Conservation (phyloP, 2,888 invertebrate species). For the Coelopa pilipes region DNA sequence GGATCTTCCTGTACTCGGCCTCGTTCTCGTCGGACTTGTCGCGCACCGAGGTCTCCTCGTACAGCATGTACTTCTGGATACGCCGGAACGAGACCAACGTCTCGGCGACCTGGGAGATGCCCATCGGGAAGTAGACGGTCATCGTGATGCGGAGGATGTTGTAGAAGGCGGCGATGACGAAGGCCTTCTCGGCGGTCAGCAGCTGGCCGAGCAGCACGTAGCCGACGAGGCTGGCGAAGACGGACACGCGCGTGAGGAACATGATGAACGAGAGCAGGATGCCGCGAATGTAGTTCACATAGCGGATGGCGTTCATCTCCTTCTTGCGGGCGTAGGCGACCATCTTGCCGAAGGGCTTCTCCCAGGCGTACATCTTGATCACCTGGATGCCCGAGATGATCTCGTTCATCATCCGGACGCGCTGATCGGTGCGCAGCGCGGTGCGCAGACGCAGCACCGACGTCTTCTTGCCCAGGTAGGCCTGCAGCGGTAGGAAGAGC, state of each 20-base stretch:
- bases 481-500: conserved; percentile 80
- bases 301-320: conserved; percentile 74
- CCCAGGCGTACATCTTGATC: conserved; percentile 98
- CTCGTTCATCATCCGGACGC: conserved; percentile 92
- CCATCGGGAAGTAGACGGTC: conserved; percentile 87
- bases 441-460: conserved; percentile 81
- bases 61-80: conserved; percentile 72
- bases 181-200: conserved; percentile 86
- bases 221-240: conserved; percentile 84
- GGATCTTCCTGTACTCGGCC: conserved; percentile 38
- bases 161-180: conserved; percentile 88
- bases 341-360: conserved; percentile 84
- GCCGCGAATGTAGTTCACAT: conserved; percentile 81
- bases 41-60: conserved; percentile 70
- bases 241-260: conserved; percentile 87
- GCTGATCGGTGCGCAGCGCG: conserved; percentile 86
- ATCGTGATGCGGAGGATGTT: conserved; percentile 86
- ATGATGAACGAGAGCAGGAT: conserved; percentile 84
- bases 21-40: conserved; percentile 57
- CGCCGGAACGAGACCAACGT: conserved; percentile 71
- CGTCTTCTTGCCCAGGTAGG: conserved; percentile 80
- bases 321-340: conserved; percentile 74
- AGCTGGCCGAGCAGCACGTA: conserved; percentile 78
- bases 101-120: conserved; percentile 75
- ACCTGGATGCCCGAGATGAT: conserved; percentile 89